Evolutionary conservation across 2,888 invertebrate genomes (phyloP).

Genomic region (Phragmatobia fuliginosa): DNA sequence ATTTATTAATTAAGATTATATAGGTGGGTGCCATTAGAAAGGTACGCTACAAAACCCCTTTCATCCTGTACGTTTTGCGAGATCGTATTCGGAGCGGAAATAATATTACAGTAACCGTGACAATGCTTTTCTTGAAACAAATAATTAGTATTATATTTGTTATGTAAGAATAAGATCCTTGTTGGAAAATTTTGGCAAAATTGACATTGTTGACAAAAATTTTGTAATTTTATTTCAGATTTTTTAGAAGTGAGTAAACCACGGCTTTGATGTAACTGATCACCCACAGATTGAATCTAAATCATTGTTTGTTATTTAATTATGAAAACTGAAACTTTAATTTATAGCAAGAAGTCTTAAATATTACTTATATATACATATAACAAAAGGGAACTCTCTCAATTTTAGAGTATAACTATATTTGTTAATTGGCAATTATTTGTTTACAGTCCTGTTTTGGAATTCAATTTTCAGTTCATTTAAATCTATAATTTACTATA

Average conservation of each 20-base stretch:
- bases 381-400: not conserved
- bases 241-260: constrained; percentile 31
- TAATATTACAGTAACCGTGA: constrained; percentile 54
- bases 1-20: constrained; percentile 75
- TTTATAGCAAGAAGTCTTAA: too few species aligned
- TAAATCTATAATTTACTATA: not conserved
- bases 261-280: constrained; percentile 19
- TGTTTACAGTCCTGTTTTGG: not conserved
- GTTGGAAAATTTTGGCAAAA: too few species aligned
- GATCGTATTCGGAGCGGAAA: constrained; percentile 52
- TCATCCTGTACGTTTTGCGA: constrained; percentile 49
- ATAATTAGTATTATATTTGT: constrained; percentile 55
- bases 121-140: constrained; percentile 48
- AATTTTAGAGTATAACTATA: not conserved
- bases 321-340: constrained; percentile 1
- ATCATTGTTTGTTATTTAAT: constrained; percentile 18
- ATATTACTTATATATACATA: not conserved
- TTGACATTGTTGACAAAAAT: constrained; percentile 14
- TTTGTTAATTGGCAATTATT: not conserved
- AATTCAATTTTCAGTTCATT: too few species aligned
- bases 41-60: constrained; percentile 58
- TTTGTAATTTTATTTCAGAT: constrained; percentile 5
- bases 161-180: constrained; percentile 29
- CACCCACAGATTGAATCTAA: not conserved
- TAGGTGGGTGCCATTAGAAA: constrained; percentile 56